Evolutionary conservation across 2,113 vertebrate species (phyloP), one percentile per base, ranked within the genome.

Genomic region (Peucedramus taeniatus): DNA sequence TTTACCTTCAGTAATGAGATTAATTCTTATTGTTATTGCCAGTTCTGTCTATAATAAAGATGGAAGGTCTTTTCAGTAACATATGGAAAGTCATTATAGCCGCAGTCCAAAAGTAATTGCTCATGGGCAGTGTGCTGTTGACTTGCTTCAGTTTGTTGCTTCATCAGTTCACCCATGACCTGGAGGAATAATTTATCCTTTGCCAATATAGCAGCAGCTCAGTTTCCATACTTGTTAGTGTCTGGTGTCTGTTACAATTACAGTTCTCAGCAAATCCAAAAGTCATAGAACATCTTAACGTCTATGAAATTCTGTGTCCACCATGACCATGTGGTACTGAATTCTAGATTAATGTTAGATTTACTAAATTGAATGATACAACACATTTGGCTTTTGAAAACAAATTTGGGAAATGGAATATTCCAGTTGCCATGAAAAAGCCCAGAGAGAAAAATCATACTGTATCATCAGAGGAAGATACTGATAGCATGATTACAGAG

Each of bases 171-270:
- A 87, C 54, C 47, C 81, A 82, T 82, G 65, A 94, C 69, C 87
- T 71, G 45, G 22, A 95, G 69, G 53, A 89, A 71, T 76, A 91
- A 82, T 79, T 95, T 94, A 65, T 93, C 56, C 80, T 71, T 89
- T 4, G 0, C 1, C 40, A 92, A 49, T 27, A 87, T 4, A 75
- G 57, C n/a, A 80, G 63, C n/a, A 72, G 40, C 56, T 96, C 79
- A 72, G 35, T 80, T 95, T 91, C 74, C 35, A 44, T 54, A 54
- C 45, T 83, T 15, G 4, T 80, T 85, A 76, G 61, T 54, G 59
- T 15, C 54, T 88, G 50, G 39, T 95, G 70, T 49, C 57, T 76
- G 63, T 79, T 72, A 53, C 35, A 96, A 59, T 94, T 90, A 77
- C 8, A 69, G 53, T 59, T 87, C 70, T 91, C 63, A 66, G 53